These are phyloP conservation scores for Subacronicta megacephala DNA, from an alignment of 2,888 invertebrate genomes.

Conservation along the genomic window DNA sequence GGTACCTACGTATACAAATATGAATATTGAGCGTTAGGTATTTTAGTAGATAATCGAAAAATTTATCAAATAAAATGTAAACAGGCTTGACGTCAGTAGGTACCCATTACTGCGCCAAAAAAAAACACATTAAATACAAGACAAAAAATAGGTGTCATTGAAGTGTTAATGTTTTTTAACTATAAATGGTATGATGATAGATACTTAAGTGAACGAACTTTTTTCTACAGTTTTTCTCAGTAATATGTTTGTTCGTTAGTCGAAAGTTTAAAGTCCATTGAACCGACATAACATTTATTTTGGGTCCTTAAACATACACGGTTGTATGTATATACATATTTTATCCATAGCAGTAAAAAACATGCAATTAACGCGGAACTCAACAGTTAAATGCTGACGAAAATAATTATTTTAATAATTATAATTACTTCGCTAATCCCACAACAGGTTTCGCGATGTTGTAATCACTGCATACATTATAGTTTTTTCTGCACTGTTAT, in stretches of 20 bases:
- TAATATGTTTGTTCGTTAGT: neutral
- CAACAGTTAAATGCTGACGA: slow-evolving; percentile 19
- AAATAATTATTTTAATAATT: slow-evolving; percentile 36
- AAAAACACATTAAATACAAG: slow-evolving; percentile 7
- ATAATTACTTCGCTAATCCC: slow-evolving; percentile 30
- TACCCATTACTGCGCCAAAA: slow-evolving; percentile 6
- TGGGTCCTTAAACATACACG: neutral
- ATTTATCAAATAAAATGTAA: no score
- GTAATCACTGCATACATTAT: slow-evolving; percentile 39
- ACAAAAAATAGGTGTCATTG: slow-evolving; percentile 11
- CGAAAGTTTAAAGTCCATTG: slow-evolving; percentile 23
- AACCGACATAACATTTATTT: slow-evolving; percentile 3
- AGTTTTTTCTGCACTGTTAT: slow-evolving; percentile 9
- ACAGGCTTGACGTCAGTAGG: slow-evolving; percentile 4
- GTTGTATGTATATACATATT: neutral
- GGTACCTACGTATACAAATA: no score
- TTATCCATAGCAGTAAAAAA: slow-evolving; percentile 22
- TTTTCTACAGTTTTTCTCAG: no score
- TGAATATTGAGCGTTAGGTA: no score
- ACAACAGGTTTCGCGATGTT: slow-evolving; percentile 36
- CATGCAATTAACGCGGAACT: slow-evolving; percentile 42
- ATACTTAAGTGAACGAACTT: no score
- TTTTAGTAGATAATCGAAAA: no score
- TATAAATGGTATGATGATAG: neutral
- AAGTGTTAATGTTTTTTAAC: neutral